Base-by-base conservation (phyloP, 2,797 vertebrate genomes). In the Discoglossus pictus region DNA sequence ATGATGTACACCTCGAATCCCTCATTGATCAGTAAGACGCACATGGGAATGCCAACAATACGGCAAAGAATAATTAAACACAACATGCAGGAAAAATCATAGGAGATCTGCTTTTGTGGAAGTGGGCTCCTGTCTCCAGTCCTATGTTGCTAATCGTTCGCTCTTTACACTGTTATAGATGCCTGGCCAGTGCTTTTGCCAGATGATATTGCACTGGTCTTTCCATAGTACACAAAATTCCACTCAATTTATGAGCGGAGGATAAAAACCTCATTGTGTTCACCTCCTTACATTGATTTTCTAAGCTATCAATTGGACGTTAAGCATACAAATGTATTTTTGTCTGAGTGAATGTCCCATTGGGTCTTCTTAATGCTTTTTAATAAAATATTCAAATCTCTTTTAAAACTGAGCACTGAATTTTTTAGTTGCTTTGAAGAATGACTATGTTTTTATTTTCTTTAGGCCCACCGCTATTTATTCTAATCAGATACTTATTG, bases 21-120 rank as follows among this genome's bases (percentile, higher is more conserved):
- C 43, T 56, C 60, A 70, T 63, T 70, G 68, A 70, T 70, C 60
- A 63, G 52, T 25, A 56, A 56, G 60, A 63, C 15, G 15, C 51
- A 70, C 39, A 58, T 18, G 36, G 50, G 43, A 63, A 31, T 11
- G 25, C 34, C n/a, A n/a, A n/a, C n/a, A n/a, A 50, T 54, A 23
- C 35, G 17, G 52, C 51, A 62, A 8, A 42, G 35, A 9, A 17
- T 56, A 70, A 63, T 56, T 63, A 70, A 54, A 70, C 52, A 34
- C 35, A 70, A 39, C 16, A 27, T 17, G 47, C 24, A 27, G 36
- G 24, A 9, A 20, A 61, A 55, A 69, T 36, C 20, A 62, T 34
- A 48, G 35, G 9, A 15, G 9, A 31, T 4, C 27, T n/a, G 27
- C 27, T 4, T 8, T 31, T 4, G 27, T 4, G 4, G 27, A 31